These are phyloP conservation scores for Scalopus aquaticus DNA, from an alignment of 2,113 vertebrate genomes.

Conservation along the genomic window DNA sequence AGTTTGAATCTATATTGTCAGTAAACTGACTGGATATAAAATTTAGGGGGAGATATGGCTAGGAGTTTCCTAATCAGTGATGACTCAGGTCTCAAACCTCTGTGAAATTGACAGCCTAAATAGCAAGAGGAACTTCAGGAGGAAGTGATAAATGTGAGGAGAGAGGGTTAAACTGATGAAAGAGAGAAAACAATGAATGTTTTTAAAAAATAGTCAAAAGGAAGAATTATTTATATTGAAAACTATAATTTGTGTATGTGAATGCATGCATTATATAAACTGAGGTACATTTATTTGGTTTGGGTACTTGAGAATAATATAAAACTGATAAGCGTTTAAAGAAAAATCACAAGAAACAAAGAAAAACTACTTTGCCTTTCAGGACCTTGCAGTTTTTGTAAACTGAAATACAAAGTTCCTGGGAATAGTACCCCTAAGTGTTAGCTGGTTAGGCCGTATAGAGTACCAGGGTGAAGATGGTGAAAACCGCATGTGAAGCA, in stretches of 20 bases:
- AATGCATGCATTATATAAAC: not conserved
- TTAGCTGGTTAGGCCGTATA: not conserved
- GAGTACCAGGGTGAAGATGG: not conserved
- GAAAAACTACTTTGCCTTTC: no score
- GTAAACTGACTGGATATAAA: not conserved
- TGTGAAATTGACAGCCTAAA: not conserved
- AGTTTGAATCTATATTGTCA: not conserved
- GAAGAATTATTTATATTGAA: not conserved
- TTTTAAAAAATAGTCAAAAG: not conserved
- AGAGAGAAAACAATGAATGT: not conserved
- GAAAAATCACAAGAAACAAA: not conserved
- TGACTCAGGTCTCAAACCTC: not conserved
- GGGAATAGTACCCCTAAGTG: fast-evolving
- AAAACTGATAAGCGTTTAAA: not conserved
- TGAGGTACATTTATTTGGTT: not conserved
- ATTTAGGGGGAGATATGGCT: not conserved
- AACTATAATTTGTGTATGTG: not conserved
- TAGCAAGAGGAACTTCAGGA: not conserved
- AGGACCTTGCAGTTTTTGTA: no score
- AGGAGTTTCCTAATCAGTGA: not conserved
- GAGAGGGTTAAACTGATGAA: not conserved
- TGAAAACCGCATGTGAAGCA: not conserved
- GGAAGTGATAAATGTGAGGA: not conserved
- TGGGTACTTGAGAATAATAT: not conserved
- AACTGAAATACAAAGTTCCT: not conserved